These are phyloP conservation scores for Anorthoa munda DNA, from an alignment of 2,888 invertebrate genomes.

Conservation along the genomic window DNA sequence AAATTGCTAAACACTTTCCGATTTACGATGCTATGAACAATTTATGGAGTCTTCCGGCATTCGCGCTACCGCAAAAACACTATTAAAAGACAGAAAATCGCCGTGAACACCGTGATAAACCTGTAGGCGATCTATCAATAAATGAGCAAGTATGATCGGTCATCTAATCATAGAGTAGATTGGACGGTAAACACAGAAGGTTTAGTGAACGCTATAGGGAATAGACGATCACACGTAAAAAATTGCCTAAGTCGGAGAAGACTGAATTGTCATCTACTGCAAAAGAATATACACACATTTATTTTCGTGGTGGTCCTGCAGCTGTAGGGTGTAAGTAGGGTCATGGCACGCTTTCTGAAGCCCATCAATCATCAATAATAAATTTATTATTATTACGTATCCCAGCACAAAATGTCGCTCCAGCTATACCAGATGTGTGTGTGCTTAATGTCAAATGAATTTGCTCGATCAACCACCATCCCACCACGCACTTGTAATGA, in stretches of 20 bases:
- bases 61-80: constrained; percentile 53
- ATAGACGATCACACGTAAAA: background rate
- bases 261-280: no score
- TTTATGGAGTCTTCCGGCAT: constrained; percentile 58
- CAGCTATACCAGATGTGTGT: no score
- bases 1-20: constrained; percentile 60
- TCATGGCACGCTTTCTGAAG: no score
- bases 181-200: constrained; percentile 2
- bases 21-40: constrained; percentile 55
- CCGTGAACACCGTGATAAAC: constrained; percentile 57
- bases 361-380: no score
- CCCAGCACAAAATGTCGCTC: no score
- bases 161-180: constrained; percentile 36
- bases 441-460: no score
- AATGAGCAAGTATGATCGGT: constrained; percentile 54
- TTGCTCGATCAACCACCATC: no score
- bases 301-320: no score
- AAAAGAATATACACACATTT: background rate
- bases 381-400: no score
- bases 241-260: background rate
- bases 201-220: background rate
- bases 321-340: no score
- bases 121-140: constrained; percentile 63
- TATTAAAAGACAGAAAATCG: constrained; percentile 64
- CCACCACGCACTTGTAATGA: no score